Evolutionary conservation across 2,888 invertebrate genomes (phyloP).

Genomic region (Drosophila silvestris): DNA sequence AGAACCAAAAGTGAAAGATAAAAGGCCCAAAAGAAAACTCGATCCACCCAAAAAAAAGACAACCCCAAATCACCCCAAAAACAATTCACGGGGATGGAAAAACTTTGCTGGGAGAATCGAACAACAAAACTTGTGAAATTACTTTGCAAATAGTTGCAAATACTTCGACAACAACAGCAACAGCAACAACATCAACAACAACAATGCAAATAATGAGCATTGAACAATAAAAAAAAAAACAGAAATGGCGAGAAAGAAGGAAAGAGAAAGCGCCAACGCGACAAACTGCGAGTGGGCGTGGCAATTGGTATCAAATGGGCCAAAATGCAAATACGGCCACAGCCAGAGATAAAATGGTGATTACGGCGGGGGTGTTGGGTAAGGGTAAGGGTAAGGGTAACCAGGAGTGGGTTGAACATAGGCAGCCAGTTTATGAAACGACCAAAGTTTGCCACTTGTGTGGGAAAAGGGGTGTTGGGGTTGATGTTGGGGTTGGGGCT

Average conservation of each 20-base stretch:
- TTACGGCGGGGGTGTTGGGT: conserved; percentile 6
- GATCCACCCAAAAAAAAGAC: neutral
- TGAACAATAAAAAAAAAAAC: conserved; percentile 58
- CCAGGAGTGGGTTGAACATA: conserved; percentile 16
- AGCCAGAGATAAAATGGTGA: conserved; percentile 36
- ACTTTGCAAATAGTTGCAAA: conserved; percentile 71
- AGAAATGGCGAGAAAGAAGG: neutral
- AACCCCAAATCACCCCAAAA: conserved; percentile 2
- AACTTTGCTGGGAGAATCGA: conserved; percentile 56
- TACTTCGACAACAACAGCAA: conserved; percentile 29
- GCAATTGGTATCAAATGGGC: conserved; percentile 16
- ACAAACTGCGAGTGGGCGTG: conserved; percentile 42
- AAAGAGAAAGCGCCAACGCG: conserved; percentile 10
- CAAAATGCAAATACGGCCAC: conserved; percentile 44
- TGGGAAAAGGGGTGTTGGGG: neutral
- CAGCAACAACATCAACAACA: conserved; percentile 25
- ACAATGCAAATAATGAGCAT: conserved; percentile 66
- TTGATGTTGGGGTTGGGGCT: neutral
- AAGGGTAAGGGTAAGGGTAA: neutral
- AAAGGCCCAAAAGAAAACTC: conserved; percentile 15
- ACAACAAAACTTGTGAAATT: conserved; percentile 72
- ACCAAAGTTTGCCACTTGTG: conserved; percentile 18
- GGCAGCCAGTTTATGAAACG: conserved; percentile 38
- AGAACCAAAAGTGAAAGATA: conserved; percentile 32
- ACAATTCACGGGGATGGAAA: conserved; percentile 23